A percentile compares a stretch with the other conserved stretches of the same genome.
These are phyloP conservation scores for Psittacula cyanocephala DNA, from an alignment of 2,113 vertebrate genomes.

Conservation along the genomic window DNA sequence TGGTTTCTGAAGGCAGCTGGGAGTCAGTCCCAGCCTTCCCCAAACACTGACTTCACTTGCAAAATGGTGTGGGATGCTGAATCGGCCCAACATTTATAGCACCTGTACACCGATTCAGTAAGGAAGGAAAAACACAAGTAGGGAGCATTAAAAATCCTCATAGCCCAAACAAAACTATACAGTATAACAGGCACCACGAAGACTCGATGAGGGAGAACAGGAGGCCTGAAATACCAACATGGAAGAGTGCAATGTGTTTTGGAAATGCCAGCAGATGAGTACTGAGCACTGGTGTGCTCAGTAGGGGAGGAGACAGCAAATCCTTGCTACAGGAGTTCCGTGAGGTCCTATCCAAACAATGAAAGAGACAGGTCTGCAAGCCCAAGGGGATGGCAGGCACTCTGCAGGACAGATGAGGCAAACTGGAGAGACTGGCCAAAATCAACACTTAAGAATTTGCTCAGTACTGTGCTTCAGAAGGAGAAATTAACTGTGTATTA, in stretches of 20 bases:
- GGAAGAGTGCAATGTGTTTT: not conserved
- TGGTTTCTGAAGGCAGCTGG: not conserved
- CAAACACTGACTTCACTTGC: not conserved
- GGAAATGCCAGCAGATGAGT: not conserved
- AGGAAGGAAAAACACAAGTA: not conserved
- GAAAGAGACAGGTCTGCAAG: not conserved
- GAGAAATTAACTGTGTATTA: not conserved
- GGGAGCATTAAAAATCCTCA: not conserved
- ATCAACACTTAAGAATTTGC: not conserved
- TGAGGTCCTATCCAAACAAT: not conserved
- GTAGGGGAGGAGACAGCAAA: not conserved
- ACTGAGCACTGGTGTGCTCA: accelerated
- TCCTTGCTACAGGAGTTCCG: not conserved
- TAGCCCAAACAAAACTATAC: not conserved
- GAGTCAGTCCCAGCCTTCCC: not conserved
- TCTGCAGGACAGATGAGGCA: not conserved
- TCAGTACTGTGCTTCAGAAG: not conserved
- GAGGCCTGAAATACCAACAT: not conserved
- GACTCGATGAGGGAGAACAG: not conserved
- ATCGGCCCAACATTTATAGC: not conserved
- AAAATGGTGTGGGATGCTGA: not conserved
- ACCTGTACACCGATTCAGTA: not conserved
- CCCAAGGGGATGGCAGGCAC: not conserved
- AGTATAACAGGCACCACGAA: not conserved
- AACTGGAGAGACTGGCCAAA: not conserved